Evolutionary conservation across 2,888 invertebrate species (phyloP), one percentile per base, ranked within the genome.

Genomic region (Eristalis intricaria): DNA sequence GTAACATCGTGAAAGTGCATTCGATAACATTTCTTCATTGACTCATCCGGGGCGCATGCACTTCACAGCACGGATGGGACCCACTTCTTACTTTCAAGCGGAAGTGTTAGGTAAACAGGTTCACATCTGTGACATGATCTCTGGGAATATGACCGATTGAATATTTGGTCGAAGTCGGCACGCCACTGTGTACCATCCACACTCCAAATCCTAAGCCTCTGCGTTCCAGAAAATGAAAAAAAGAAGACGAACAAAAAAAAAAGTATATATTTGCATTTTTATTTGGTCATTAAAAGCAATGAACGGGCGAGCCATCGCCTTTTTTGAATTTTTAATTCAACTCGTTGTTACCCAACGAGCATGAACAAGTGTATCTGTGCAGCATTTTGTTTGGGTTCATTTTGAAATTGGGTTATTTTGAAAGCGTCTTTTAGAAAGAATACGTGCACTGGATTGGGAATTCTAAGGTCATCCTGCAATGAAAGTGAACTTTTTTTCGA

Each of bases 371-470:
- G 50, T 1, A 50, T 50, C 50, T 50, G 50, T 50, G 50, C 50
- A 19, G 50, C 50, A 19, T n/a, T 50, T 19, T 43, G 15, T 50
- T n/a, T 50, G n/a, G 50, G 50, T 19, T 50, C 19, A 56, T 86
- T 86, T 86, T 23, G 71, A 85, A 85, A 77, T 32, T 58, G 35
- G 43, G 65, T 82, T 71, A 66, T 71, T 82, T 86, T 66, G 78
- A 82, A 86, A 77, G 82, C 38, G 63, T 29, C 22, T 69, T 71
- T 23, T 58, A 43, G 32, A 32, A 23, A 40, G 26, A 58, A 38
- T 71, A 83, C 82, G 86, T 86, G 86, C 74, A 78, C 23, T 65
- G 86, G 69, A 70, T 82, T 60, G 40, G 63, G 64, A 78, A 86
- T 82, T 78, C 69, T 58, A 79, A 86, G 86, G 86, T 83, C 78